These are phyloP conservation scores for Canis aureus DNA, from an alignment of 2,113 vertebrate species.

Conservation along the genomic window DNA sequence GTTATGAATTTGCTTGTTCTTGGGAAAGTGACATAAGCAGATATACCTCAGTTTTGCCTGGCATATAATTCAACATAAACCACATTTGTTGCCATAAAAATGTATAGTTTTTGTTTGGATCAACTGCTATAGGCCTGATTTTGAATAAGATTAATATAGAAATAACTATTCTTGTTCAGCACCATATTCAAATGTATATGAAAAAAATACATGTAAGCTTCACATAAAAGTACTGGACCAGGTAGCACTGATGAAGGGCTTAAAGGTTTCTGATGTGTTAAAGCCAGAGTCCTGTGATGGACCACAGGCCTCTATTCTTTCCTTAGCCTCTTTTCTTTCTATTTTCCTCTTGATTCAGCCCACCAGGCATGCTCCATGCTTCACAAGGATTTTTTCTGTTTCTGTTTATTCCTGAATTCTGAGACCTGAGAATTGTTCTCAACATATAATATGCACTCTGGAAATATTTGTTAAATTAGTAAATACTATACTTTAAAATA, in stretches of 20 bases:
- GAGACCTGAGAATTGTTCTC: neutral
- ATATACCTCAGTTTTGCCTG: neutral
- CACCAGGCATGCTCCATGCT: neutral
- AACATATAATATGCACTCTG: neutral
- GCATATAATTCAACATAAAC: neutral
- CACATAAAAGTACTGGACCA: neutral
- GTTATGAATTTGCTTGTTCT: neutral
- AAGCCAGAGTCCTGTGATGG: neutral
- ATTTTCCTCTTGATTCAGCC: neutral
- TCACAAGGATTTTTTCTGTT: neutral
- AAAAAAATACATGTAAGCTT: neutral
- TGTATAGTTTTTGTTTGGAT: constrained; percentile 3
- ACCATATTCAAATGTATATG: neutral
- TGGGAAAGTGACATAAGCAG: neutral
- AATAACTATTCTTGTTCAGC: neutral
- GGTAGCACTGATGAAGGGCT: neutral
- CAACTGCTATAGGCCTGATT: neutral
- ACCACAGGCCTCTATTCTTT: neutral
- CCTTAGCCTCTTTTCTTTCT: neutral
- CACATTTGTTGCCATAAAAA: neutral
- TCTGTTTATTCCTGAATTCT: neutral
- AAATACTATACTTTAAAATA: neutral
- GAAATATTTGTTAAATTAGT: neutral
- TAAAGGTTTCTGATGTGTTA: neutral
- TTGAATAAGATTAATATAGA: neutral